Evolutionary conservation across 2,888 invertebrate genomes (phyloP).

Genomic region (Xestia rhomboidea): DNA sequence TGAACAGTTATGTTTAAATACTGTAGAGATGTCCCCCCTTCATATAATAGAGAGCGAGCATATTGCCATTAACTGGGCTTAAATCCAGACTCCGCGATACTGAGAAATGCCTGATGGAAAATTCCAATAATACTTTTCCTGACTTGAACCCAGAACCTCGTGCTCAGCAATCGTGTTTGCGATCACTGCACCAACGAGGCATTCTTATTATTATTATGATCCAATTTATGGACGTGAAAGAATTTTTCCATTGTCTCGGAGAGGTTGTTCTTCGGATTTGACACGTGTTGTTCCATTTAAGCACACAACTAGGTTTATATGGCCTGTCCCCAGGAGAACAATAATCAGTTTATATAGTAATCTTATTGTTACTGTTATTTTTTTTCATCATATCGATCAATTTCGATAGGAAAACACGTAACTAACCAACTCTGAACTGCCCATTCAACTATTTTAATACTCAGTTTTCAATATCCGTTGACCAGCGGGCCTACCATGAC

Average conservation of each 20-base stretch:
- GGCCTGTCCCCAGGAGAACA: background rate
- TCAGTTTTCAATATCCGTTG: too few relatives aligned
- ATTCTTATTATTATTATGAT: background rate
- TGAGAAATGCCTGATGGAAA: background rate
- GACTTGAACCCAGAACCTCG: background rate
- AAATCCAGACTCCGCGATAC: background rate
- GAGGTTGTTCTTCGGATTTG: background rate
- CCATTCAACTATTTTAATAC: background rate
- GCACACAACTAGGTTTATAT: background rate
- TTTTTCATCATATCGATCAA: background rate
- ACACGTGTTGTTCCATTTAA: background rate
- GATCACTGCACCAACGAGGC: background rate
- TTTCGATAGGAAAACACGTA: background rate
- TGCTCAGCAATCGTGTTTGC: background rate
- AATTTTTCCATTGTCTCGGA: background rate
- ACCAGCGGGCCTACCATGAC: too few relatives aligned
- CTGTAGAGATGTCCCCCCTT: background rate
- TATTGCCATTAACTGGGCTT: background rate
- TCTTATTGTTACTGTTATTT: background rate
- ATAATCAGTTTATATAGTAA: background rate
- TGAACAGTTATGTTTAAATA: background rate
- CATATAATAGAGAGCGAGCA: background rate
- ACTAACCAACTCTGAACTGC: background rate
- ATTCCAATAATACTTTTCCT: background rate
- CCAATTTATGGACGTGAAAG: background rate